Conservation (phyloP, 2,797 vertebrate genomes). For the Hippoglossus hippoglossus region DNA sequence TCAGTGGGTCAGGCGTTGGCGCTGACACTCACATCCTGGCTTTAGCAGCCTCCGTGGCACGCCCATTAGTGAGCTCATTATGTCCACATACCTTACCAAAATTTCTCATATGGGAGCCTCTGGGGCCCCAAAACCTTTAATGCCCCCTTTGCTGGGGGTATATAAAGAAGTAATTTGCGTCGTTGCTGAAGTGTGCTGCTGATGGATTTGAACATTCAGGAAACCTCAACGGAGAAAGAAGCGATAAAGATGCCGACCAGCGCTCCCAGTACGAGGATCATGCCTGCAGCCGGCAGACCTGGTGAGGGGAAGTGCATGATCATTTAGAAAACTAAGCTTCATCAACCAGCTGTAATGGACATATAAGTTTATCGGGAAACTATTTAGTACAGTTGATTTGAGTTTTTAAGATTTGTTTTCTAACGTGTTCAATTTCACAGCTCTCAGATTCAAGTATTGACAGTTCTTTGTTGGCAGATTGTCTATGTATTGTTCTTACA, state of each 20-base stretch:
- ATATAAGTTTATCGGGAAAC: too few relatives aligned
- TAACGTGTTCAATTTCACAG: too few relatives aligned
- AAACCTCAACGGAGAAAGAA: constrained; percentile 27
- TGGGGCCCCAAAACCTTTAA: constrained; percentile 45
- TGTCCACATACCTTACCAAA: constrained; percentile 64
- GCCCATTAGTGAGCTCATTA: constrained; percentile 54
- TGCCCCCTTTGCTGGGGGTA: constrained; percentile 37
- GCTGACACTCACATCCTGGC: constrained; percentile 15
- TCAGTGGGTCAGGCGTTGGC: constrained; percentile 44
- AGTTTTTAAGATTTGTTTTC: too few relatives aligned
- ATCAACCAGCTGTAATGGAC: too few relatives aligned
- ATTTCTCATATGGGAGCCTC: constrained; percentile 6
- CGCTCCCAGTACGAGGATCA: constrained; percentile 43
- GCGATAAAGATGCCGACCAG: constrained; percentile 56
- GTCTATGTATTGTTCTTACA: background rate
- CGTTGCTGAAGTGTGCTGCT: constrained; percentile 18
- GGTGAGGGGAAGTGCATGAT: constrained; percentile 37
- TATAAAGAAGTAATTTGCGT: constrained; percentile 54
- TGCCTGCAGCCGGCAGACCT: constrained; percentile 16
- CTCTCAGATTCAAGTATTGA: too few relatives aligned
- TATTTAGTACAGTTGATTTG: too few relatives aligned
- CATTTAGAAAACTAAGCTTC: too few relatives aligned
- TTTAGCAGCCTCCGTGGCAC: constrained; percentile 26
- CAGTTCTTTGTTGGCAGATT: background rate
- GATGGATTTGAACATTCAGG: constrained; percentile 39